Evolutionary conservation across 2,888 invertebrate species (phyloP).

Genomic region (Spisula subtruncata): DNA sequence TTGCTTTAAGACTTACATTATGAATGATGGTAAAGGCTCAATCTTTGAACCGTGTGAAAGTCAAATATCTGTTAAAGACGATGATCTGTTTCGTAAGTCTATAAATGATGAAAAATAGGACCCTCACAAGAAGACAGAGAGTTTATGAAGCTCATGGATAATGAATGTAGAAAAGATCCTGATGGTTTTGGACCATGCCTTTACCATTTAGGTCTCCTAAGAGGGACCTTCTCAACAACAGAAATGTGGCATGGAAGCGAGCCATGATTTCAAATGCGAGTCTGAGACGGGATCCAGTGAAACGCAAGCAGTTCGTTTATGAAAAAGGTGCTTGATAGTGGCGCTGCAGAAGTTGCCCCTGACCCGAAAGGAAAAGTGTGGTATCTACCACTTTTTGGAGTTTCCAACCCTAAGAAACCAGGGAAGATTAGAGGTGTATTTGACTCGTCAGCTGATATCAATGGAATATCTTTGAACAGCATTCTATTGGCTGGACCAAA

Average conservation of each 20-base stretch:
- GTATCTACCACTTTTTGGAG: background rate
- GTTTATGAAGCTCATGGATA: background rate
- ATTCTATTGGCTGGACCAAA: background rate
- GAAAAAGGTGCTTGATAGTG: background rate
- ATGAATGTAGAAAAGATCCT: background rate
- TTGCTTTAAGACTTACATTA: slow-evolving; percentile 29
- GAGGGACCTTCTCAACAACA: too few species aligned
- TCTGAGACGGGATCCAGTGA: background rate
- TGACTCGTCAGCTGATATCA: too few species aligned
- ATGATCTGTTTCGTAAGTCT: too few species aligned
- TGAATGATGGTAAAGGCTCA: background rate
- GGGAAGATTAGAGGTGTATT: background rate
- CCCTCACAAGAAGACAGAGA: background rate
- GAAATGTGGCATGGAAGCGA: background rate
- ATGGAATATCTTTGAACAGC: too few species aligned
- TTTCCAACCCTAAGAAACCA: background rate
- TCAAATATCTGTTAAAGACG: background rate
- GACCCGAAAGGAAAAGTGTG: background rate
- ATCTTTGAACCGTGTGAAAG: slow-evolving; percentile 16
- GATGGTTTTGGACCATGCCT: too few species aligned
- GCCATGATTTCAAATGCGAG: background rate
- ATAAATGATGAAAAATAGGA: background rate
- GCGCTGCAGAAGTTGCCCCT: background rate
- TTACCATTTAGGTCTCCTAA: too few species aligned
- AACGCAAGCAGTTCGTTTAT: background rate